Base-by-base conservation (phyloP, 2,888 invertebrate species). In the Agrochola macilenta region DNA sequence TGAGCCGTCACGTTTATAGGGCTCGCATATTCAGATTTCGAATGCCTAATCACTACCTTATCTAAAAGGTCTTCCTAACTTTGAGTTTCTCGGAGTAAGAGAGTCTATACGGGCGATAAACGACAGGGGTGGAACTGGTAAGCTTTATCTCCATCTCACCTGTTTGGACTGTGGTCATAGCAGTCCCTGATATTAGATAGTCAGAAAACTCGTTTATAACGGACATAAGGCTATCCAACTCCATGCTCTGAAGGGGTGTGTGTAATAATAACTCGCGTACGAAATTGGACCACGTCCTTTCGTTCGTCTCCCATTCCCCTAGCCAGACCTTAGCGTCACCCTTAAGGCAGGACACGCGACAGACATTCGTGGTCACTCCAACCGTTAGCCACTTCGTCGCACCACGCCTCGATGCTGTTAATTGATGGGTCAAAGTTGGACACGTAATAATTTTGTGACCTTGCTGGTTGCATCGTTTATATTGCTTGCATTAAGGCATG, bases 91-190 rank as follows among this genome's bases (percentile, higher is more conserved):
- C 49, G 1, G 49, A 52, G 5, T 52, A 52, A 0, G 49, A 52
- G 5, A 52, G 7, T 7, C 49, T 52, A 52, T 52, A 52, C 17
- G 49, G 49, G 1, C 7, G 5, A 52, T 52, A 52, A 88, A 57
- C 64, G 0, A 90, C 76, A 9, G 89, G 88, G 0, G 57, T 72
- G 20, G 78, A 26, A 46, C 70, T 86, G 2, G 61, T 88, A 0
- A 91, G 70, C 35, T 57, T 7, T 35, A 89, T 90, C 0, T 83
- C 54, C 88, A 90, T 89, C 4, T 71, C 76, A 0, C 90, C 89
- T 0, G 88, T 88, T 20, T 39, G 86, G 0, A 91, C 89, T 1
- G 88, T 90, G 3, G 84, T 79, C 2, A 70, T 52, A 2, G 89
- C 46, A 0, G 89, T 90, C 12, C 89, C 89, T 0, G 79, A 58